Percentiles rank a stretch among this genome's conserved stretches.
Conservation (phyloP, 2,797 vertebrate genomes). For the Schizothorax lantsangensis region DNA sequence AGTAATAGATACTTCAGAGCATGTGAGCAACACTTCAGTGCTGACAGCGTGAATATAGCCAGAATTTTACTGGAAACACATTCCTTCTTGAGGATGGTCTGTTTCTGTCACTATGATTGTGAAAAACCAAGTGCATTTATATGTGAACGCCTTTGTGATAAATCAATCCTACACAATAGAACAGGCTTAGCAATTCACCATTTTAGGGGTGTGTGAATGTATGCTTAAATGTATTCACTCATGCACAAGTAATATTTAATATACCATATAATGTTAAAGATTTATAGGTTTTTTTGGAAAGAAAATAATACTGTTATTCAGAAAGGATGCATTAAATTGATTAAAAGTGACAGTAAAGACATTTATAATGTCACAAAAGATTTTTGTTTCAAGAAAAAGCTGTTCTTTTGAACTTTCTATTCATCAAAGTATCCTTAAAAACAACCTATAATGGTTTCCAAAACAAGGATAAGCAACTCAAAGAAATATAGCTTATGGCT, state of each 20-base stretch:
- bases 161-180: constrained; percentile 9
- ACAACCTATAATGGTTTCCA: background rate
- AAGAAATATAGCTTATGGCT: too few species aligned
- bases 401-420: background rate
- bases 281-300: background rate
- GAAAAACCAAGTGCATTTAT: background rate
- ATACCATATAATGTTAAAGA: too few species aligned
- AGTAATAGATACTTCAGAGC: background rate
- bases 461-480: too few species aligned
- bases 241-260: background rate
- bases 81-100: constrained; percentile 2
- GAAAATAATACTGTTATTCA: background rate
- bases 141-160: background rate
- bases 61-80: constrained; percentile 15
- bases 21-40: background rate
- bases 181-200: background rate
- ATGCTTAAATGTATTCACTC: background rate
- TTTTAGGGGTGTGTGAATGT: constrained; percentile 17
- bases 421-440: background rate
- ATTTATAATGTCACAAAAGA: background rate
- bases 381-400: background rate
- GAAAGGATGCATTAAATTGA: background rate
- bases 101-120: constrained; percentile 9
- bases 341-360: background rate
- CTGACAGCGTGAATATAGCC: constrained; percentile 39